Evolutionary conservation across 2,888 invertebrate species (phyloP).

Genomic region (Pachycephus smyrnensis): DNA sequence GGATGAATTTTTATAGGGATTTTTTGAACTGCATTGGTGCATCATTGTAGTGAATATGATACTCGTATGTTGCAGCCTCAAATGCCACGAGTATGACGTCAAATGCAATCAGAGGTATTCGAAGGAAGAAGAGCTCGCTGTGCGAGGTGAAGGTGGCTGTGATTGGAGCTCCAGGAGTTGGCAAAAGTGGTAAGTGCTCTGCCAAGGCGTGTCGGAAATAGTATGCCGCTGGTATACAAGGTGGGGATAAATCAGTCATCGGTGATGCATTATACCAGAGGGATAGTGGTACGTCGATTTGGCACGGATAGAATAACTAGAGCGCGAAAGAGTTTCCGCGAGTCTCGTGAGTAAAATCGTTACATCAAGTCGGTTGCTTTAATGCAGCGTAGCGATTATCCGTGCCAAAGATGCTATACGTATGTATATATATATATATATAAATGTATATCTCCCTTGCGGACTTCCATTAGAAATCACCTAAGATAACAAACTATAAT

Average conservation of each 20-base stretch:
- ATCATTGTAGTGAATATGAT: neutral
- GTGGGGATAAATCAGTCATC: constrained; percentile 5
- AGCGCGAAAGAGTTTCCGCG: neutral
- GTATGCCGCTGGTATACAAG: neutral
- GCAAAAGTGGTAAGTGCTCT: constrained; percentile 86
- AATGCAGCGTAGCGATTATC: neutral
- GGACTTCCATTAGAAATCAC: neutral
- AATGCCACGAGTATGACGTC: constrained; percentile 67
- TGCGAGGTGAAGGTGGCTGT: constrained; percentile 93
- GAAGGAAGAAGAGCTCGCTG: constrained; percentile 89
- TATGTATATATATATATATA: neutral
- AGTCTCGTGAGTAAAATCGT: neutral
- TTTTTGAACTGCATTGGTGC: neutral
- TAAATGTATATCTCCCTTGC: too few relatives aligned
- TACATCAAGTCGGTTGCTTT: neutral
- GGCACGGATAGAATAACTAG: neutral
- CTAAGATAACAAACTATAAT: neutral
- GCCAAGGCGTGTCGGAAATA: constrained; percentile 3
- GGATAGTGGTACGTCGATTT: neutral
- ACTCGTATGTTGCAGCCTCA: constrained; percentile 27
- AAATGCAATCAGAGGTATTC: constrained; percentile 81
- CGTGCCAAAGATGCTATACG: neutral
- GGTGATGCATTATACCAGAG: constrained; percentile 1
- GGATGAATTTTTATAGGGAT: neutral
- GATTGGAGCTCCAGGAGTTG: constrained; percentile 89